These are phyloP conservation scores for Vanessa tameamea DNA, from an alignment of 1,140 invertebrate genomes.

Conservation along the genomic window DNA sequence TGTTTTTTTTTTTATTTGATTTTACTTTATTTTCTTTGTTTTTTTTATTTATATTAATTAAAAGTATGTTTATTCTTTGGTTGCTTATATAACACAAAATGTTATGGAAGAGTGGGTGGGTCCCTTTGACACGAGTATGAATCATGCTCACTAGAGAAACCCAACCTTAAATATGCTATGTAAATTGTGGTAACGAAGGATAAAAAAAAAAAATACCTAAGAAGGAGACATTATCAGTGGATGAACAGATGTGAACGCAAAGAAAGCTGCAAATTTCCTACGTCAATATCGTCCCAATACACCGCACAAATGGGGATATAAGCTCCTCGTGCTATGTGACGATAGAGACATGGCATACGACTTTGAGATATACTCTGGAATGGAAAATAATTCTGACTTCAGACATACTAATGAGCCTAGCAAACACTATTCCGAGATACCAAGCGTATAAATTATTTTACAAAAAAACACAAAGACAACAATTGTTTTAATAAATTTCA, in stretches of 20 bases:
- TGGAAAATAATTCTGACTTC: constrained; percentile 13
- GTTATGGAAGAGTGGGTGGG: too few relatives aligned
- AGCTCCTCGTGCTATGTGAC: constrained; percentile 35
- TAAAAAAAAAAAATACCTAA: too few relatives aligned
- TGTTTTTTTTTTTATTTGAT: too few relatives aligned
- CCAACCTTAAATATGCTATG: too few relatives aligned
- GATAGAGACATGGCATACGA: constrained; percentile 31
- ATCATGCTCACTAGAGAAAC: too few relatives aligned
- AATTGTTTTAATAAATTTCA: constrained; percentile 32
- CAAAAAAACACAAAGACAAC: constrained; percentile 25
- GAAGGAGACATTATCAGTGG: neutral
- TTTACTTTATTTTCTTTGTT: too few relatives aligned
- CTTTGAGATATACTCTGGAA: constrained; percentile 34
- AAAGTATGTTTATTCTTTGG: too few relatives aligned
- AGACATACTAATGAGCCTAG: constrained; percentile 10
- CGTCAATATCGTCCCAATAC: constrained; percentile 36
- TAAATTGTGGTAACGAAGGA: too few relatives aligned
- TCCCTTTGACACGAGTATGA: too few relatives aligned
- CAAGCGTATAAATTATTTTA: constrained; percentile 17
- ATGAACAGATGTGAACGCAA: constrained; percentile 15
- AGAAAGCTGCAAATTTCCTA: constrained; percentile 31
- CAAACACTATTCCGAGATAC: neutral
- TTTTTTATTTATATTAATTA: too few relatives aligned
- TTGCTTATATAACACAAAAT: too few relatives aligned
- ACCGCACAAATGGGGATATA: constrained; percentile 37